Percentiles rank a stretch among this genome's conserved stretches.
These are phyloP conservation scores for Planiliza haematocheilus DNA, from an alignment of 2,113 vertebrate species.

Conservation along the genomic window DNA sequence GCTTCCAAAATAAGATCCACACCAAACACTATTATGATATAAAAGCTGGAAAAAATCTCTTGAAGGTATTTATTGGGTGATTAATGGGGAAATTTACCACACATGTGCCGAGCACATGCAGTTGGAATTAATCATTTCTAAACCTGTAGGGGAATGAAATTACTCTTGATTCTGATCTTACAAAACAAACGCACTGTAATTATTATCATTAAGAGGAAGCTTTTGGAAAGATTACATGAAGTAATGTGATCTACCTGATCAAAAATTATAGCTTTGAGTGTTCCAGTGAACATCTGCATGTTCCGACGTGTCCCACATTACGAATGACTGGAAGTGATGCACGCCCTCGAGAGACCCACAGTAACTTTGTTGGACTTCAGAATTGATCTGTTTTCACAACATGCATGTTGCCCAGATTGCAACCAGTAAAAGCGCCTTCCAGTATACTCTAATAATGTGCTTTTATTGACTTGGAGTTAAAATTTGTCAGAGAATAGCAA, in stretches of 20 bases:
- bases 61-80: constrained; percentile 28
- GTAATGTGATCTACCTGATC: neutral
- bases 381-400: constrained; percentile 53
- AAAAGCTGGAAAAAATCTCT: constrained; percentile 13
- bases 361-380: constrained; percentile 33
- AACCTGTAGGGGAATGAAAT: constrained; percentile 4
- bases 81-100: neutral
- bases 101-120: constrained; percentile 58
- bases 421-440: constrained; percentile 20
- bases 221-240: neutral
- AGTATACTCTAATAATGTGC: neutral
- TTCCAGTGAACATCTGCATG: constrained; percentile 64
- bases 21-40: constrained; percentile 5
- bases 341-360: constrained; percentile 22
- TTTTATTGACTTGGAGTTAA: constrained; percentile 18
- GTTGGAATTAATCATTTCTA: constrained; percentile 8
- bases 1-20: neutral
- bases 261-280: constrained; percentile 28
- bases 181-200: neutral
- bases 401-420: constrained; percentile 38
- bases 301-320: constrained; percentile 44
- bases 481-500: constrained; percentile 18
- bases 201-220: neutral
- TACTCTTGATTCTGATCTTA: constrained; percentile 21
- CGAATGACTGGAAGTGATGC: constrained; percentile 74